Evolutionary conservation across 2,113 vertebrate genomes (phyloP), one percentile per base, ranked within the genome.

Genomic region (Lepus timidus): DNA sequence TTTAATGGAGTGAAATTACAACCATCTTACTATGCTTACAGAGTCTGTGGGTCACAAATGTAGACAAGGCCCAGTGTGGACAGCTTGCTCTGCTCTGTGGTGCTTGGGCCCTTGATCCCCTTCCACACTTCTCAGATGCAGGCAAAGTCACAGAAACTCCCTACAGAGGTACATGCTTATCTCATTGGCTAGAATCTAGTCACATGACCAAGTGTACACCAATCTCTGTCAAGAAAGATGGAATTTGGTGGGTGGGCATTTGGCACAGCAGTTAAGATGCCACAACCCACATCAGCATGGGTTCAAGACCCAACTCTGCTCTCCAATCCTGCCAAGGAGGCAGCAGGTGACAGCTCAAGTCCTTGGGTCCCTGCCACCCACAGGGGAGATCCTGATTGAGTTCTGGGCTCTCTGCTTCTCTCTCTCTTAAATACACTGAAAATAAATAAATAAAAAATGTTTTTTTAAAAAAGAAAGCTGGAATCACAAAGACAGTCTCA

Each of bases 91-190:
- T 61, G 19, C 33, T 78, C 25, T 31, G 61, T 8, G 4, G 7
- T 9, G 12, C 23, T 29, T 62, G 64, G 9, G 17, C 6, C 14
- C 33, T 76, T 71, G 65, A 25, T 78, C 36, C n/a, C 33, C 8
- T 78, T 31, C 39, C 4, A 14, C 5, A 9, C n/a, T 55, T 70
- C 31, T 74, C 67, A 70, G 49, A 49, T 74, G 29, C 67, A 52
- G 90, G 64, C 39, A 62, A 82, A 81, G 78, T 6, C 70, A 44
- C 76, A 91, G 64, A 91, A 91, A 82, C 51, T 86, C 80, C 68
- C 52, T 49, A 12, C 84, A 55, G 16, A 52, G 33, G 36, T 10
- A 2, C 16, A 11, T 61, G 49, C 65, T 79, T 90, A 27, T 67
- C 17, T 85, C 65, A 76, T 62, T 58, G 81, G 25, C 58, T 62